phyloP scores from a whole-genome alignment of 2,113 vertebrate genomes.

The Hippolais icterina region DNA sequence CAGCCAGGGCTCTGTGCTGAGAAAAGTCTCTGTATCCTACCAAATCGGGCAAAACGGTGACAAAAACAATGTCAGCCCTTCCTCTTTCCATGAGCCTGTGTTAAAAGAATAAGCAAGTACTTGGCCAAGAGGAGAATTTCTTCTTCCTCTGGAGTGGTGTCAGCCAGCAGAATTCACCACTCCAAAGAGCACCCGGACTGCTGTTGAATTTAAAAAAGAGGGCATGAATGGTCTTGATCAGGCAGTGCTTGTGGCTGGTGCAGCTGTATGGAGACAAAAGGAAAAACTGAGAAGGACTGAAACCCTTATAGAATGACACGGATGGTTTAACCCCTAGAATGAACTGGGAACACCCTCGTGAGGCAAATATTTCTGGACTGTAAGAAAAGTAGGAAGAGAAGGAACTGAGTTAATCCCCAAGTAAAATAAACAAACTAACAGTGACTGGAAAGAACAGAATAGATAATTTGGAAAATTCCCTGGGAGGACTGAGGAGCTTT shows the following conservation, averaged over 20 bases:
- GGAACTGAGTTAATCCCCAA: not conserved
- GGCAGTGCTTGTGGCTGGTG: conserved; percentile 47
- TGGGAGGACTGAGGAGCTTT: not conserved
- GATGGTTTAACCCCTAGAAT: not conserved
- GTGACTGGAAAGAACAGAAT: not conserved
- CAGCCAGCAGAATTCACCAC: conserved; percentile 58
- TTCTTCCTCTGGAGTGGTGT: conserved; percentile 53
- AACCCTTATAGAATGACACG: not conserved
- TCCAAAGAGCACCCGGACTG: conserved; percentile 31
- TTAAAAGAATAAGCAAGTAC: conserved; percentile 17
- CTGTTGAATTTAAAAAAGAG: conserved; percentile 62
- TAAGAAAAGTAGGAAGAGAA: not conserved
- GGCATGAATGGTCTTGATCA: conserved; percentile 35
- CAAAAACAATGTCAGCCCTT: not conserved
- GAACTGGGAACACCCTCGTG: not conserved
- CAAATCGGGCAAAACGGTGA: not conserved
- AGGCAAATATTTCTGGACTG: not conserved
- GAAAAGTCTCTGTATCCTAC: not conserved
- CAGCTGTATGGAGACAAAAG: conserved; percentile 60
- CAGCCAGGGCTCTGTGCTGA: not conserved
- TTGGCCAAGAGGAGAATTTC: conserved; percentile 42
- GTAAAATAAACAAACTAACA: not conserved
- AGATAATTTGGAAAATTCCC: not conserved
- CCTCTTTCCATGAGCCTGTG: not conserved
- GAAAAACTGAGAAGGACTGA: not conserved